phyloP scores from a whole-genome alignment of 2,113 vertebrate genomes.

The Psittacus erithacus region DNA sequence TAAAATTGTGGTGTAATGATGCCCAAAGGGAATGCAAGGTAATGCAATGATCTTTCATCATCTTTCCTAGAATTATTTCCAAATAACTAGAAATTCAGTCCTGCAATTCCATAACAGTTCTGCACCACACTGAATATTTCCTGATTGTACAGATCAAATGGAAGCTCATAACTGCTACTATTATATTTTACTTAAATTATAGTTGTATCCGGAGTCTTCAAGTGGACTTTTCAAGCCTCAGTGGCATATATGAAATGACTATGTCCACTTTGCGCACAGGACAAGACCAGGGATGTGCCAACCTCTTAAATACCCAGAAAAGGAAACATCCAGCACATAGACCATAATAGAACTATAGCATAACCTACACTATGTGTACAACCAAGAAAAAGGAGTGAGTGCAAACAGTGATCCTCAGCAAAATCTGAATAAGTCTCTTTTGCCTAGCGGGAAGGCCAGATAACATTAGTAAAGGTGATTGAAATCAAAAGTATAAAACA shows the following conservation, averaged over 20 bases:
- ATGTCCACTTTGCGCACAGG: too few species aligned
- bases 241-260: neutral
- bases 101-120: neutral
- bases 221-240: neutral
- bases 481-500: neutral
- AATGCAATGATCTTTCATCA: neutral
- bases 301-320: neutral
- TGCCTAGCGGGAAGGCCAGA: neutral
- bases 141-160: neutral
- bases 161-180: neutral
- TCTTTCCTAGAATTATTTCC: neutral
- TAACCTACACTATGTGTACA: neutral
- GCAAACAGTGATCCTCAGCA: too few species aligned
- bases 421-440: neutral
- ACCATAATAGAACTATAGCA: neutral
- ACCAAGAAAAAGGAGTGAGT: neutral
- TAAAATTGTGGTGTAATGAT: neutral
- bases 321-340: neutral
- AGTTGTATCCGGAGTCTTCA: neutral
- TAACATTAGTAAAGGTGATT: neutral
- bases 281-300: neutral
- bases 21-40: neutral
- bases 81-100: neutral
- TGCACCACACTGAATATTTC: neutral
- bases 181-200: neutral